These are phyloP conservation scores for Catharus fuscescens DNA, from an alignment of 2,113 vertebrate genomes.

Conservation along the genomic window DNA sequence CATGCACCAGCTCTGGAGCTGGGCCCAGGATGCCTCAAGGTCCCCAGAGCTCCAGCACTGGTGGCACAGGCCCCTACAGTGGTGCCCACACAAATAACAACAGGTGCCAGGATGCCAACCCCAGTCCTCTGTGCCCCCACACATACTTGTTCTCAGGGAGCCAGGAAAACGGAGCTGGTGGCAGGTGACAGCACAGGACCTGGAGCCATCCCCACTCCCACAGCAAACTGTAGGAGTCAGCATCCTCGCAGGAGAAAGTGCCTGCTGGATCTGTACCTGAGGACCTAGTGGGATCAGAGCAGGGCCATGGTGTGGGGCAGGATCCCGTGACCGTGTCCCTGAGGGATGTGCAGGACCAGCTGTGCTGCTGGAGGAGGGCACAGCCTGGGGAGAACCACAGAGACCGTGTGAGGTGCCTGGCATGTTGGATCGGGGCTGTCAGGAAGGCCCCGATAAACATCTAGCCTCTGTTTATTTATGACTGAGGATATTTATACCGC, in stretches of 20 bases:
- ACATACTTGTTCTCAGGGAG: neutral
- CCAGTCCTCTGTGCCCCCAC: neutral
- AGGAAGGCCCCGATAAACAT: slow-evolving; percentile 39
- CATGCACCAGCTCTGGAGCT: neutral
- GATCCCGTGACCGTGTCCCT: fast-evolving
- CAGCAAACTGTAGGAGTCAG: neutral
- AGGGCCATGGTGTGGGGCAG: neutral
- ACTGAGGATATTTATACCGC: slow-evolving; percentile 30
- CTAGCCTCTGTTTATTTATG: slow-evolving; percentile 52
- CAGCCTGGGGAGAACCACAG: fast-evolving
- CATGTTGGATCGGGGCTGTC: neutral
- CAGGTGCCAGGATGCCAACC: neutral
- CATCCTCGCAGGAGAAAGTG: neutral
- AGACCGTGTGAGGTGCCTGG: fast-evolving
- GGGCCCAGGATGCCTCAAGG: neutral
- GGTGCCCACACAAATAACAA: neutral
- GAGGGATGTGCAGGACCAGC: fast-evolving
- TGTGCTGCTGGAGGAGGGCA: neutral
- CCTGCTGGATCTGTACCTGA: neutral
- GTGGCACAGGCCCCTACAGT: neutral
- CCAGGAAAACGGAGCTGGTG: neutral
- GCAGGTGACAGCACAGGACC: neutral
- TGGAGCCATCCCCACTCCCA: neutral
- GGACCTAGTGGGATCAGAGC: fast-evolving
- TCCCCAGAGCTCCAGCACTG: neutral